A percentile compares a stretch with the other conserved stretches of the same genome.
phyloP scores from a whole-genome alignment of 1,140 invertebrate genomes.

The Coelopa frigida region DNA sequence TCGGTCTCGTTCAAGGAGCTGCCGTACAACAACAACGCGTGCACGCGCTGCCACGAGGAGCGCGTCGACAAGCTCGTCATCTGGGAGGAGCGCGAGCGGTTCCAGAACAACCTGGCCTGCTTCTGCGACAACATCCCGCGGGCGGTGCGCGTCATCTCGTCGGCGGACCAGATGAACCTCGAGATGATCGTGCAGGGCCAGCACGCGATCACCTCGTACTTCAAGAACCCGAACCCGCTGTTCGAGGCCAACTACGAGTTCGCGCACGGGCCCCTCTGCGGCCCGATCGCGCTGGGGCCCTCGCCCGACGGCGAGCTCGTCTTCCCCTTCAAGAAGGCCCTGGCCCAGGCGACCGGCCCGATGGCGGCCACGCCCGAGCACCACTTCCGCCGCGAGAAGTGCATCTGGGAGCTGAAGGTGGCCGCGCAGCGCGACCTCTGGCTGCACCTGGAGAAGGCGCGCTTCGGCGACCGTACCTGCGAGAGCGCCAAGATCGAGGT shows the following conservation, averaged over 20 bases:
- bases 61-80: conserved; percentile 73
- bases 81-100: conserved; percentile 55
- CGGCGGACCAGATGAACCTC: conserved; percentile 67
- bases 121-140: conserved; percentile 57
- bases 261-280: conserved; percentile 79
- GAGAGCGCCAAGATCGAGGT: conserved; percentile 79
- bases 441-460: conserved; percentile 78
- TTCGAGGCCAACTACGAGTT: conserved; percentile 82
- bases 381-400: conserved; percentile 61
- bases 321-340: conserved; percentile 75
- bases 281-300: conserved; percentile 67
- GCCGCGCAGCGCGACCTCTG: conserved; percentile 73
- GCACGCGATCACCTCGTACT: conserved; percentile 75
- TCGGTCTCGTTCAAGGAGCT: conserved; percentile 54
- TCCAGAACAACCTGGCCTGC: conserved; percentile 50
- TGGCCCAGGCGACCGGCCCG: conserved; percentile 49
- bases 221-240: conserved; percentile 71
- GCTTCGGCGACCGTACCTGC: conserved; percentile 71
- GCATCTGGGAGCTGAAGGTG: conserved; percentile 80
- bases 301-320: conserved; percentile 74
- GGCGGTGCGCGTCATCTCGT: conserved; percentile 61
- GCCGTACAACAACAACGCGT: conserved; percentile 69
- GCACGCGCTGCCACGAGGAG: conserved; percentile 75
- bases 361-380: conserved; percentile 39
- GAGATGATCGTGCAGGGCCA: conserved; percentile 72